Conservation (phyloP, 2,888 invertebrate species). For the Callimorpha dominula region DNA sequence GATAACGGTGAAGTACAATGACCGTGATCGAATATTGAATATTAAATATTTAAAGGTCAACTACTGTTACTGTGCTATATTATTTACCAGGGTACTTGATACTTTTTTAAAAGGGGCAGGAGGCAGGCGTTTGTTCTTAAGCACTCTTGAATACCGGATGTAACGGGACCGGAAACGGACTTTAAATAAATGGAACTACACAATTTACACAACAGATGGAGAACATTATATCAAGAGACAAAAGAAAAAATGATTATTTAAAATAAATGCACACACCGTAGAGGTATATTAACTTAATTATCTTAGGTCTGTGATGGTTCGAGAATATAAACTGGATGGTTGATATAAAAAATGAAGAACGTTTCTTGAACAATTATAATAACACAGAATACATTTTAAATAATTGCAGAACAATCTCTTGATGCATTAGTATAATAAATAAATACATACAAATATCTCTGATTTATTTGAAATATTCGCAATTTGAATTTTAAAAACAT, state of each 20-base stretch:
- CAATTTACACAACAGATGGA: constrained; percentile 73
- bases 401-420: background rate
- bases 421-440: too few relatives aligned
- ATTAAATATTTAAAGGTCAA: constrained; percentile 23
- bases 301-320: constrained; percentile 38
- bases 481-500: constrained; percentile 16
- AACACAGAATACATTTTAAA: constrained; percentile 9
- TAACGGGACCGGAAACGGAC: constrained; percentile 80
- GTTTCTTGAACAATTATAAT: constrained; percentile 25
- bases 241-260: constrained; percentile 62
- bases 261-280: constrained; percentile 57
- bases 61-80: constrained; percentile 45
- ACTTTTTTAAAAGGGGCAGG: constrained; percentile 60
- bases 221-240: constrained; percentile 63
- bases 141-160: constrained; percentile 78
- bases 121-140: constrained; percentile 64
- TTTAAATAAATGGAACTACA: constrained; percentile 67
- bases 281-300: constrained; percentile 61
- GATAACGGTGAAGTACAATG: constrained; percentile 81
- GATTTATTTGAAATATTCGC: constrained; percentile 5
- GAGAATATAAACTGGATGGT: constrained; percentile 57
- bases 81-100: constrained; percentile 64
- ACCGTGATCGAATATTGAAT: constrained; percentile 70
- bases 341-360: too few relatives aligned
- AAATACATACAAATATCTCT: too few relatives aligned